Base-by-base conservation (phyloP, 2,888 invertebrate species). In the Drosophila cognata region DNA sequence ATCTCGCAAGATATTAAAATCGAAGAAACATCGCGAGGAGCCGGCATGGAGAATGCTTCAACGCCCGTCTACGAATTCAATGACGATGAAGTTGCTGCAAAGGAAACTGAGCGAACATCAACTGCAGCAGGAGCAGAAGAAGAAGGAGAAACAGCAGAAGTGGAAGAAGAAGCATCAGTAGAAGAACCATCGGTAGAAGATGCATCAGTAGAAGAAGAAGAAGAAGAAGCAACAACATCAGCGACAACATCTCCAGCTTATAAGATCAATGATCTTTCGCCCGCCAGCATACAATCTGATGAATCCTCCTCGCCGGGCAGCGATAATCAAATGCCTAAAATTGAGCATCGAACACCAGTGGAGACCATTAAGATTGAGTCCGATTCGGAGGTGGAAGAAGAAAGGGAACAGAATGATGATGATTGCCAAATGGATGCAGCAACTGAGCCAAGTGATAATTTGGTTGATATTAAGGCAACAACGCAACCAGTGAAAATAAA, bases 361-460 rank as follows among this genome's bases (percentile, higher is more conserved):
- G 64, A 65, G 10, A 43, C 60, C 8, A 79, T 86, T 13, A 79
- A 84, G 52, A 62, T 81, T 43, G 84, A 88, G 21, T 61, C 67
- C 5, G 76, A 78, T 61, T 66, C 71, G 8, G 84, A 58, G 11
- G 41, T 21, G 28, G 67, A 62, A 18, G 75, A 52, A 13, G 33
- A 41, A 35, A 50, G 29, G 21, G 29, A 43, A 28, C 13, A 38
- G 6, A 55, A 62, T 29, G 55, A 56, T 18, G n/a, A 35, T 28
- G 21, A 56, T 16, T 13, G 25, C 16, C 25, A 25, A 33, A 28
- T 18, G 18, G 36, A 57, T 28, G 11, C 41, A 50, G 28, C 46
- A 21, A 38, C n/a, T 29, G 57, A 63, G 36, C 21, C 38, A 18
- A 58, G 35, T 51, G 52, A 77, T 55, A 48, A 59, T 41, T 31